A percentile compares a stretch with the other conserved stretches of the same genome.
Evolutionary conservation across 92 coral and sea anemone genomes (phyloP).

Genomic region (Phenganax stokvisi): DNA sequence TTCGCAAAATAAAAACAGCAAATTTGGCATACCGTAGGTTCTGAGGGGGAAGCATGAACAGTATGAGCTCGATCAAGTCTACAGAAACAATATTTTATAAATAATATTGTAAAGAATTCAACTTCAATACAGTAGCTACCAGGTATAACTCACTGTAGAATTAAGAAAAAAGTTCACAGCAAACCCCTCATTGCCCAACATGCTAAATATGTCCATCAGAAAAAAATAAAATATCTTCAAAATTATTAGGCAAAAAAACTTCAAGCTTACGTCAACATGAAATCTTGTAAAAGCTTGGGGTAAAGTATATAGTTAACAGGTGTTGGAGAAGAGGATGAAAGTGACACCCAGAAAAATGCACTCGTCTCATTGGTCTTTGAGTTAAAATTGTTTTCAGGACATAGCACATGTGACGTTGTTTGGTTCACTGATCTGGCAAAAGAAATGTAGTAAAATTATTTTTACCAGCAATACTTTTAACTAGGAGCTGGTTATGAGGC

Average conservation of each 20-base stretch:
- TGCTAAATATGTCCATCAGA: too few species aligned
- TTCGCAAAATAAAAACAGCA: not conserved
- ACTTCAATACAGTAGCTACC: too few species aligned
- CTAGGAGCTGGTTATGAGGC: too few species aligned
- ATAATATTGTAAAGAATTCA: not conserved
- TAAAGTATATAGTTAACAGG: not conserved
- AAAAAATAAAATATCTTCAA: too few species aligned
- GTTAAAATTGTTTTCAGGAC: slow-evolving; percentile 22
- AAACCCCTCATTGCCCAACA: too few species aligned
- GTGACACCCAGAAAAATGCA: slow-evolving; percentile 25
- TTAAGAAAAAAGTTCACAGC: too few species aligned
- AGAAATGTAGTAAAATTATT: not conserved
- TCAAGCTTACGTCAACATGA: slow-evolving; percentile 30
- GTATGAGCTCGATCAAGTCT: slow-evolving; percentile 18
- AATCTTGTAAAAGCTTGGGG: slow-evolving; percentile 13
- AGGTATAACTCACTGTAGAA: too few species aligned
- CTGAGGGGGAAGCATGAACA: slow-evolving; percentile 26
- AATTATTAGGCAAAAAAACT: too few species aligned
- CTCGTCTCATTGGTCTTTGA: slow-evolving; percentile 2
- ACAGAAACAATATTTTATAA: not conserved
- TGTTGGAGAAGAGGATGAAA: slow-evolving; percentile 12
- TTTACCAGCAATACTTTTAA: not conserved
- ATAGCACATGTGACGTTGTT: slow-evolving; percentile 33
- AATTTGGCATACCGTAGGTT: slow-evolving; percentile 24
- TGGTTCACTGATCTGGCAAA: not conserved